Evolutionary conservation across 2,888 invertebrate species (phyloP), one percentile per base, ranked within the genome.

Genomic region (Brachypterus glaber): DNA sequence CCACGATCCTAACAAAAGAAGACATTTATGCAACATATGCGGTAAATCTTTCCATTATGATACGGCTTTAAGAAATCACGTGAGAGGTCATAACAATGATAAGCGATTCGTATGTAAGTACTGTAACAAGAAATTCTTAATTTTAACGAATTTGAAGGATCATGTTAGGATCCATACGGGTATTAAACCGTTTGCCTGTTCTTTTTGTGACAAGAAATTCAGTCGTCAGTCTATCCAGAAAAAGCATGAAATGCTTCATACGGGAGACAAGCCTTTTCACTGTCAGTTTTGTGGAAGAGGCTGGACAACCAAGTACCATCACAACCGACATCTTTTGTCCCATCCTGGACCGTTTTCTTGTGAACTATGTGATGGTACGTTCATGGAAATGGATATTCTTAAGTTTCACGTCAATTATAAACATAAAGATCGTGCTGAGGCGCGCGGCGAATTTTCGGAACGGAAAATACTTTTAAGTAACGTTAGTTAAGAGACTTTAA

Each of bases 21-120:
- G 80, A 40, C 83, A 82, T 62, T 68, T 85, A 31, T 85, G 85
- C 64, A 78, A 81, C 8, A 81, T 82, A 62, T 85, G 85, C 55
- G 82, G 82, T 31, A 86, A 86, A 57, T 82, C 82, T 15, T 85
- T 86, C 70, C 84, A 85, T 60, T 84, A 85, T 57, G 82, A 82
- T 11, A 85, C 83, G 55, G 51, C 50, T 3, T 41, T 54, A 7
- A 44, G 40, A 4, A 53, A 53, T 27, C 55, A 55, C 32, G 48
- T 54, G 51, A 45, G 53, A 13, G 42, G 44, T 12, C 55, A 55
- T 33, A 53, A 47, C 3, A 48, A 51, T 0, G 54, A 55, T 37
- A 42, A 49, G 13, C 50, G 46, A 27, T 54, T 52, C 25, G 37
- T 37, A 16, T 55, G 55, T 37, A 37, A 45, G 1, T 51, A 46